Base-by-base conservation (phyloP, 2,113 vertebrate genomes). In the Antechinus stuartii region DNA sequence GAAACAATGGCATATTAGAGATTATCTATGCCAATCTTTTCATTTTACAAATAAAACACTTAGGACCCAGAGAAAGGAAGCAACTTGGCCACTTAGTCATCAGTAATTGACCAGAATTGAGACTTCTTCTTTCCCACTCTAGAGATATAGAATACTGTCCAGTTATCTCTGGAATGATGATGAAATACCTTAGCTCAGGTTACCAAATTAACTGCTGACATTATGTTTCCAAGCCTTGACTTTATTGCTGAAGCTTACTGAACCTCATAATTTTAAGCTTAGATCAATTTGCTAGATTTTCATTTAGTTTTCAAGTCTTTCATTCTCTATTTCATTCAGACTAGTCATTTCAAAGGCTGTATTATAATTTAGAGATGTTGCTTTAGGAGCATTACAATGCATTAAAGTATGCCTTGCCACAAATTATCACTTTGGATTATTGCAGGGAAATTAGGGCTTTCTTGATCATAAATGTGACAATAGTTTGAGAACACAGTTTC, bases 371-470 rank as follows among this genome's bases (percentile, higher is more conserved):
- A 30, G 95, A 98, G 96, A 98, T 97, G 98, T 98, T 99, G 97
- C 97, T 98, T 98, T 98, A 98, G 98, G 98, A 98, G 97, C 97
- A 98, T 98, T 97, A 93, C 95, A 97, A 98, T 97, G 95, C 97
- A 94, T 97, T 97, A 95, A 94, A 97, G 95, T 96, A 95, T 98
- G 98, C 97, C 98, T 98, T 98, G 98, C 97, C 97, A 97, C 98
- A 98, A 98, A 98, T 98, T 98, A 97, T 98, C 98, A 98, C 97
- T 98, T 98, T 98, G 98, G 97, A 97, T 97, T 97, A 96, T 98
- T 98, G 96, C 96, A 97, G 97, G 19, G 95, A 97, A 97, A 98
- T 98, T 97, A 98, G 96, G 94, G 93, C 54, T 89, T 97, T 97
- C 97, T 98, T 91, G 92, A 97, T 98, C 98, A 98, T 97, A 97